Base-by-base conservation (phyloP, 35 echinoderm and acorn worm species). In the Diadema setosum region DNA sequence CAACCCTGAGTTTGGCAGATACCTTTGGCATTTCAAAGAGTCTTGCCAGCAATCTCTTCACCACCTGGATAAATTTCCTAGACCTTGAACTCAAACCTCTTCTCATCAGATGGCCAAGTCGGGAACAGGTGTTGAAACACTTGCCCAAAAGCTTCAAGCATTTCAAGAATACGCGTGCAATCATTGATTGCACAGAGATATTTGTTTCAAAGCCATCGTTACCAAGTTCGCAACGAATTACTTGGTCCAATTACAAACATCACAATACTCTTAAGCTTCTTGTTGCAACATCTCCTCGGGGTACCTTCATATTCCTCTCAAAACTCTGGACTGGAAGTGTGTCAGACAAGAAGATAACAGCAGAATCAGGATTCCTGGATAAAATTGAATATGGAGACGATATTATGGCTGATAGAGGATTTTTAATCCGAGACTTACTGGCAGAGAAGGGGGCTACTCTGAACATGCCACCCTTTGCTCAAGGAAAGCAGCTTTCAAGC, bases 151-250 rank as follows among this genome's bases (percentile, higher is more conserved):
- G 46, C 41, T 85, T 85, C 39, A 57, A 85, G 35, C 44, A 61
- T 63, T 85, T 85, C 34, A 56, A 56, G 21, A 57, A 85, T 15
- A 85, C 82, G 5, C 3, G 82, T 21, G 23, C 25, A 4, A 85
- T 85, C 11, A 64, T 85, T 16, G 50, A 85, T 20, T 85, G 82
- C 27, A 84, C 82, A 63, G 82, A 84, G 41, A 58, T 84, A 58
- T 84, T 84, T 58, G 41, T 83, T 15, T 11, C 2, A 55, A 83
- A 83, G n/a, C 81, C 82, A 64, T 59, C 49, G 4, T 9, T 39
- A 16, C 82, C 82, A 11, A 59, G 35, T 18, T 34, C 82, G 35
- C 50, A 65, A 85, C 23, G 29, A 20, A 85, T 61, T 39, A 85
- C 50, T 9, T 85, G 58, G 49, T 60, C 49, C 5, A 39, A 26